Evolutionary conservation across 2,888 invertebrate species (phyloP), one percentile per base, ranked within the genome.

Genomic region (Pammene fasciana): DNA sequence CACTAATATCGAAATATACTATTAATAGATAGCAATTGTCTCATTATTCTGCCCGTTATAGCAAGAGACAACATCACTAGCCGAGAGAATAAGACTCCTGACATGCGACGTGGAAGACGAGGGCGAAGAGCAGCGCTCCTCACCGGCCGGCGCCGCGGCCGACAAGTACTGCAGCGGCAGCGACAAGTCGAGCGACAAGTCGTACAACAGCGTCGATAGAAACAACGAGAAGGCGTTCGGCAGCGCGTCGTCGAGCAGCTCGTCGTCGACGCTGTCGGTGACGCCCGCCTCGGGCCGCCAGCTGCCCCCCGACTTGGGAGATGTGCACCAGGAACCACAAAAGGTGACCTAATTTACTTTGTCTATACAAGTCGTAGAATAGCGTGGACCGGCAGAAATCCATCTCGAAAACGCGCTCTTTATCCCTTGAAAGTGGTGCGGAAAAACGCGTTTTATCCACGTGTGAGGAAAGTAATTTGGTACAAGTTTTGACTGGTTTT

Each of bases 41-140:
- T 43, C 16, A 56, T 7, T 4, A 8, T 18, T 18, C 6, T n/a
- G 0, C 41, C 9, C 41, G 6, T 52, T 41, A 34, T 75, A 85
- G 86, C 88, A 95, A 82, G 94, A 94, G 78, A 96, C 97, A 75
- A 95, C 96, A 65, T 97, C 97, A 0, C 90, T 98, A 48, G 96
- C 97, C 68, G 98, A 98, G 80, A 94, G 97, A 72, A 97, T 98
- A 74, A 95, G 97, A 57, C 95, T 96, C 81, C 89, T 98, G 60
- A 98, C 97, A 0, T 97, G 97, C 81, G 96, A 97, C 83, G 95
- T 97, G 48, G 97, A 97, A 72, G 96, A 97, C 57, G 94, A 94
- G 6, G 83, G 86, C 0, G 93, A 93, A 13, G 89, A 86, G 67
- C 92, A 93, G 14, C 90, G 94, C 5, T 93, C 94, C 0, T 95